Evolutionary conservation across 2,888 invertebrate species (phyloP), one percentile per base, ranked within the genome.

Genomic region (Neoitamus cyanurus): DNA sequence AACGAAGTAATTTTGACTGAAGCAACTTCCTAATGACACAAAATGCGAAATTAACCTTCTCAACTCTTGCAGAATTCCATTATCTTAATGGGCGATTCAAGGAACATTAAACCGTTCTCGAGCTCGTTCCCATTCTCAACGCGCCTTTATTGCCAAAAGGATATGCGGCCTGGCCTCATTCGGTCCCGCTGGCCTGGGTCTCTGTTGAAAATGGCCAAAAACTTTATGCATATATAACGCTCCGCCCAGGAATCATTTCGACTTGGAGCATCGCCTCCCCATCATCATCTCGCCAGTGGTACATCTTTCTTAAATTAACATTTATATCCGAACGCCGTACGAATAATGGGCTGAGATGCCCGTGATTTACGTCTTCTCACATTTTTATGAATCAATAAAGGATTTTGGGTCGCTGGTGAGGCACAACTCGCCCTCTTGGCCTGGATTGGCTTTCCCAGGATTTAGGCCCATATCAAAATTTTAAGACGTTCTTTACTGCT

Each of bases 61-160:
- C 31, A 68, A 68, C 68, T 34, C 15, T 80, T n/a, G 34, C 34
- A 42, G 78, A 80, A 80, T 80, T 80, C 80, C 80, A 80, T 80
- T 80, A 80, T 80, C 80, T 80, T 80, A 80, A 80, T 80, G 80
- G 80, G 25, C 80, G 68, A 80, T 80, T 68, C 80, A 80, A 80
- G 80, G 80, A 80, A 80, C 80, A 80, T 80, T 80, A 80, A 80
- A 42, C 42, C 42, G 42, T 42, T 42, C 42, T 42, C 42, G 42
- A 42, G 42, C 42, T 42, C 42, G 42, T 42, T 42, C 42, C 58
- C 36, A 36, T 34, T 30, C 68, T 78, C 48, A 28, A 13, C 80
- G 34, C 46, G 42, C 28, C 77, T 77, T 77, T 77, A 77, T 77
- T 77, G 48, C 77, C n/a, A 30, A 11, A 42, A 42, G 48, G 77